Conservation (phyloP, 2,113 vertebrate species). For the Agapornis roseicollis region DNA sequence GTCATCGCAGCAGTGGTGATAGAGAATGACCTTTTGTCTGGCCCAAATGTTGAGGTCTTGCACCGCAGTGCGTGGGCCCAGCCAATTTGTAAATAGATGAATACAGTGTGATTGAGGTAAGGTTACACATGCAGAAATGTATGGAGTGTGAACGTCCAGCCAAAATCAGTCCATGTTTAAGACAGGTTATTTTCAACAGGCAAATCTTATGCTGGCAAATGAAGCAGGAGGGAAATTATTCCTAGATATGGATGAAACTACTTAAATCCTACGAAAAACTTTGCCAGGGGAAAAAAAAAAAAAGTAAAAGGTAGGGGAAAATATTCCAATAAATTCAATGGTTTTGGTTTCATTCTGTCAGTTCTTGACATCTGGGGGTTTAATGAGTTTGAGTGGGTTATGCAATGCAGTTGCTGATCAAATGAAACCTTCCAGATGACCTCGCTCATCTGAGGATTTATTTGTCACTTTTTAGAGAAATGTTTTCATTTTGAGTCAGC, state of each 20-base stretch:
- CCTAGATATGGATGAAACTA: neutral
- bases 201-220: neutral
- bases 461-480: neutral
- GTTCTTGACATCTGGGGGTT: neutral
- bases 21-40: neutral
- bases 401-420: neutral
- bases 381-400: neutral
- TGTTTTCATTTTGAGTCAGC: neutral
- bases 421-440: neutral
- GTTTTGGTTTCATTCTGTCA: neutral
- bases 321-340: neutral
- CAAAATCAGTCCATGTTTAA: neutral
- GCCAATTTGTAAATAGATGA: neutral
- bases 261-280: neutral
- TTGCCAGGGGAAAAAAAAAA: neutral
- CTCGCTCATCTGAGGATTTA: neutral
- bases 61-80: fast-evolving
- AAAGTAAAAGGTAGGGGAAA: neutral
- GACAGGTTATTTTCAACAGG: neutral
- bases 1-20: neutral
- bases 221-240: neutral
- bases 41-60: neutral
- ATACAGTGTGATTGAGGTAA: neutral
- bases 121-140: neutral
- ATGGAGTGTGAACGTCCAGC: neutral